Conservation (phyloP, 2,888 invertebrate genomes). For the Ophonus ardosiacus region DNA sequence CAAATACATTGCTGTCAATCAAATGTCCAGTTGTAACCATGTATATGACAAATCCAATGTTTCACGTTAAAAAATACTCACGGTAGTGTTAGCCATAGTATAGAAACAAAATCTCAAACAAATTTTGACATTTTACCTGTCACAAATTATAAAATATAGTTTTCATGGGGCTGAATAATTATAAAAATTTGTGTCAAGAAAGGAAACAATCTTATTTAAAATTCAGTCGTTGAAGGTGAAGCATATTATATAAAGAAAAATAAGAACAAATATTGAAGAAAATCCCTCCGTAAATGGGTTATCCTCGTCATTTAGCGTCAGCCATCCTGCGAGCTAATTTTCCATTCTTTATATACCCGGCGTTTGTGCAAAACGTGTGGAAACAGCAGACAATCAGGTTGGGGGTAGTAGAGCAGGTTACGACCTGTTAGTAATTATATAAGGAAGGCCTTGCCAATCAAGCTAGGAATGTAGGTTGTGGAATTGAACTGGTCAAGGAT, state of each 20-base stretch:
- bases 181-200: too few species aligned
- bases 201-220: background rate
- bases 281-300: background rate
- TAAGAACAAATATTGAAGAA: background rate
- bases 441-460: background rate
- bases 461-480: background rate
- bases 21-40: too few species aligned
- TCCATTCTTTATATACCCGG: background rate
- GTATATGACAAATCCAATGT: too few species aligned
- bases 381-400: background rate
- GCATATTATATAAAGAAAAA: background rate
- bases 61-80: too few species aligned
- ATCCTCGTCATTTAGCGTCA: background rate
- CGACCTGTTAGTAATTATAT: background rate
- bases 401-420: background rate
- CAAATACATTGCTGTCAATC: too few species aligned
- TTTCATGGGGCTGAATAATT: too few species aligned
- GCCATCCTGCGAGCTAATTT: background rate
- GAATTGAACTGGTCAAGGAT: conserved; percentile 12
- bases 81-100: too few species aligned
- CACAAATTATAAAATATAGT: too few species aligned
- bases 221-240: background rate
- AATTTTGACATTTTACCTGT: too few species aligned
- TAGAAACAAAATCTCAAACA: too few species aligned
- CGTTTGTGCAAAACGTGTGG: background rate